These are phyloP conservation scores for Dasypus novemcinctus DNA, from an alignment of 2,113 vertebrate species.

Conservation along the genomic window DNA sequence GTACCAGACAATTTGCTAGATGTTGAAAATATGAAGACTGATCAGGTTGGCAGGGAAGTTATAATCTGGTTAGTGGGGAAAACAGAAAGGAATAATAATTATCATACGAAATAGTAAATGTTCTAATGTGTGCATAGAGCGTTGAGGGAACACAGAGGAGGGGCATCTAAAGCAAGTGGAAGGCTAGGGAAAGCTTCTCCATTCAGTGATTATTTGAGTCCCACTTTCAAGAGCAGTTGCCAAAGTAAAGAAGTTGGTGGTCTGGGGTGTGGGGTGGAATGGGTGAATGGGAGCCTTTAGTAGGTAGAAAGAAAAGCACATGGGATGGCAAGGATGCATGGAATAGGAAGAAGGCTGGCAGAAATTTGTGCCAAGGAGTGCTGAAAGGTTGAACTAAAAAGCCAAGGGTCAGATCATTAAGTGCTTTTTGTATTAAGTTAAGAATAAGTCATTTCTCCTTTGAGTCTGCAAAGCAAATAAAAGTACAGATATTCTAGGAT, in stretches of 20 bases:
- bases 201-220: no score
- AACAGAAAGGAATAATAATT: background rate
- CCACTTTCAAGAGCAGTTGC: background rate
- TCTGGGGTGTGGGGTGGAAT: background rate
- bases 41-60: constrained; percentile 9
- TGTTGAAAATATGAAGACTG: constrained; percentile 38
- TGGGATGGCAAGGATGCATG: background rate
- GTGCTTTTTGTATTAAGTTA: background rate
- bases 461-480: background rate
- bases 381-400: background rate
- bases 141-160: fast-evolving
- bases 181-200: background rate
- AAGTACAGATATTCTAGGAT: background rate
- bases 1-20: background rate
- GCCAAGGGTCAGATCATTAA: background rate
- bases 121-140: background rate
- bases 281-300: background rate
- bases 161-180: background rate
- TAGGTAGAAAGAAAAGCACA: background rate
- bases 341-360: background rate
- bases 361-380: background rate
- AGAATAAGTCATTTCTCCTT: background rate
- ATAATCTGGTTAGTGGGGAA: background rate
- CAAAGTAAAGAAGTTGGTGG: background rate
- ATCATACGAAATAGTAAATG: background rate